Evolutionary conservation across 2,888 invertebrate genomes (phyloP), one percentile per base, ranked within the genome.

Genomic region (Ichneumoninae sp.): DNA sequence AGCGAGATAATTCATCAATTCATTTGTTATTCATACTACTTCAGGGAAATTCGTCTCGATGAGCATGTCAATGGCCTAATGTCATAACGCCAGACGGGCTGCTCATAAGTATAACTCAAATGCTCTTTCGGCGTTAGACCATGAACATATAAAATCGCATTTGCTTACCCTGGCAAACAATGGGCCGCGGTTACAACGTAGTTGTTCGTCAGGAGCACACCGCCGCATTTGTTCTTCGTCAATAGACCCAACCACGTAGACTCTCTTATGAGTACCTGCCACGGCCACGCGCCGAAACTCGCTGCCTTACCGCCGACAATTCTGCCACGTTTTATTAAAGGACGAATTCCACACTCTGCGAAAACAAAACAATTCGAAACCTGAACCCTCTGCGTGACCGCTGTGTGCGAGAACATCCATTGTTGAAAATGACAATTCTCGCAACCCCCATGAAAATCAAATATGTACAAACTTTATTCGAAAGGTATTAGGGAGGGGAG

Each of bases 221-320:
- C 98, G 0, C 98, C 98, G 91, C 98, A 98, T 94, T 98, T 98
- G 94, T 98, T 98, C 94, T 98, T 98, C 69, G 98, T 98, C 94
- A 98, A 98, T 26, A 98, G 95, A 0, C 98, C 98, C 63, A 98
- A 94, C 98, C 98, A 98, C 0, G 98, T 98, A 1, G 98, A 97
- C 94, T 98, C 98, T 52, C 98, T 95, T 0, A 98, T 98, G 36
- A 98, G 94, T 0, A 98, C 98, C 91, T 98, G 98, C 98, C 98
- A 98, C 0, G 98, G 98, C 96, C 97, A 98, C 91, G 97, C 97
- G 2, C 98, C 98, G 91, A 98, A 98, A 4, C 95, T 95, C 0
- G 98, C 96, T 78, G 97, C 97, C 94, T 97, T 98, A 2, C 98
- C 98, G 74, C 98, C 98, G 3, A 98, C 98, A 87, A 98, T 98